A percentile compares a stretch with the other conserved stretches of the same genome.
Evolutionary conservation across 2,888 invertebrate genomes (phyloP).

Genomic region (Adela reaumurella): DNA sequence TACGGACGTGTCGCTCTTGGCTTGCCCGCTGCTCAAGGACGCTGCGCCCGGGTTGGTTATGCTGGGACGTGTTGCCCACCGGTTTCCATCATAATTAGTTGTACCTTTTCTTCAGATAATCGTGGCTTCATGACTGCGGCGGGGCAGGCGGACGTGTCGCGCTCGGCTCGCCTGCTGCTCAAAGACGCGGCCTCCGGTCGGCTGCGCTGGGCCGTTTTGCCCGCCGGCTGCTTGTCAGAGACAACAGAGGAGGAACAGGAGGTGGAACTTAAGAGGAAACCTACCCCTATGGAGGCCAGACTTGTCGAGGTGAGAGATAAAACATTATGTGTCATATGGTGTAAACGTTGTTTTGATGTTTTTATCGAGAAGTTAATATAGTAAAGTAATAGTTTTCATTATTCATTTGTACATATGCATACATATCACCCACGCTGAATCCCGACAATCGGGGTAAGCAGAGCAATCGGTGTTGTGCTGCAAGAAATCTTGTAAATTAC

Average conservation of each 20-base stretch:
- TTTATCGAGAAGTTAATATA: no score
- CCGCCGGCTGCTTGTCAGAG: conserved; percentile 65
- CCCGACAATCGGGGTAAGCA: no score
- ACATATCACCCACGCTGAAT: no score
- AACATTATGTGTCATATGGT: no score
- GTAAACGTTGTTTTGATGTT: no score
- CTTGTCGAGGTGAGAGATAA: conserved; percentile 36
- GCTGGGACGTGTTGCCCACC: conserved; percentile 83
- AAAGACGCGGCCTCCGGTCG: conserved; percentile 91
- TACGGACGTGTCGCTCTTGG: conserved; percentile 89
- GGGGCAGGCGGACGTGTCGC: conserved; percentile 90
- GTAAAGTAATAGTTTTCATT: no score
- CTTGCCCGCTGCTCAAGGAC: conserved; percentile 88
- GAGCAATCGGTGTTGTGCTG: no score
- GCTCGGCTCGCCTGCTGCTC: conserved; percentile 83
- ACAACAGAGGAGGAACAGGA: conserved; percentile 22
- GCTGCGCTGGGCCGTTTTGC: conserved; percentile 77
- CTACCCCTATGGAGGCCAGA: conserved; percentile 36
- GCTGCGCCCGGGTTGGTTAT: conserved; percentile 81
- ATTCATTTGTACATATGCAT: no score
- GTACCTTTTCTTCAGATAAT: conserved; percentile 64
- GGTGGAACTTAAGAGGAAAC: conserved; percentile 21
- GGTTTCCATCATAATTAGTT: no score
- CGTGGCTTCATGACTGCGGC: conserved; percentile 96
- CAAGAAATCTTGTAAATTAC: no score